phyloP scores from a whole-genome alignment of 2,888 invertebrate species.

The Dasypogon diadema region DNA sequence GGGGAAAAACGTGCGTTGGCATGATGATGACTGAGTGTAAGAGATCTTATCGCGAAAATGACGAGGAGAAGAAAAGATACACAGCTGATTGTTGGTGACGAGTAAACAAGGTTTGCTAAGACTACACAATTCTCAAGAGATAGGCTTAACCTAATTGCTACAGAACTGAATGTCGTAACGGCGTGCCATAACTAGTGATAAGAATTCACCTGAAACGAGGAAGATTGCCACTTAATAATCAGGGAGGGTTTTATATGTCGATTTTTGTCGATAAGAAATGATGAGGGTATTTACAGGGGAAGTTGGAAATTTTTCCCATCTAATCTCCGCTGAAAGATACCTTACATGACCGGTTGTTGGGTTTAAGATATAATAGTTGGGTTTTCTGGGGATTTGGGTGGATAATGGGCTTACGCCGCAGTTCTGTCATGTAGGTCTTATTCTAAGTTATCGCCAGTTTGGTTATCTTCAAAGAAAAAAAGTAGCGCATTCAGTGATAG shows the following conservation, averaged over 20 bases:
- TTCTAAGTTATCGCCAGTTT: too few relatives aligned
- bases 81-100: neutral
- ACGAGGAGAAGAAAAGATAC: neutral
- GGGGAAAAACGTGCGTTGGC: neutral
- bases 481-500: too few relatives aligned
- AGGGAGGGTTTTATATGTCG: neutral
- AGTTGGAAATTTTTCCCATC: too few relatives aligned
- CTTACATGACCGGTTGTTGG: too few relatives aligned
- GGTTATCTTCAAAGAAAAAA: too few relatives aligned
- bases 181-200: neutral
- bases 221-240: too few relatives aligned
- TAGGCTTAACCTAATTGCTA: conserved; percentile 11
- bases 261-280: neutral
- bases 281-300: neutral
- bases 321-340: too few relatives aligned
- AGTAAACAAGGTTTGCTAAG: neutral
- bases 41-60: too few relatives aligned
- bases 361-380: too few relatives aligned
- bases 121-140: conserved; percentile 4
- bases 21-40: neutral
- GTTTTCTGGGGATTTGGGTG: too few relatives aligned
- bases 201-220: neutral
- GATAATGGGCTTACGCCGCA: too few relatives aligned
- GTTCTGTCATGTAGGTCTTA: too few relatives aligned
- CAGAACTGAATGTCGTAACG: conserved; percentile 7